These are phyloP conservation scores for Drosophila gaucha DNA, from an alignment of 2,888 invertebrate genomes.

Conservation along the genomic window DNA sequence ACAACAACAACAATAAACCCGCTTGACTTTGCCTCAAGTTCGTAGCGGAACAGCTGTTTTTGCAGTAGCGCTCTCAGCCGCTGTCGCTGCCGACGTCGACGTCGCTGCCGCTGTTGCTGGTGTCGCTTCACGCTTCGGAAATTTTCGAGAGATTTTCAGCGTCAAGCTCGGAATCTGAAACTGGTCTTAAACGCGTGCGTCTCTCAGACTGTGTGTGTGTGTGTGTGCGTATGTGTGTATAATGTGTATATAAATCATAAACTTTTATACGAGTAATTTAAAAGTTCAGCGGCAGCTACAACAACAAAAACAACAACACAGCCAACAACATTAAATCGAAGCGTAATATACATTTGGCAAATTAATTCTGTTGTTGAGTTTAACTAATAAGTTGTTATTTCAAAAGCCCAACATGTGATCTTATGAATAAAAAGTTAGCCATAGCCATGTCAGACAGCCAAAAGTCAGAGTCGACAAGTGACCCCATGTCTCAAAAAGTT, in stretches of 20 bases:
- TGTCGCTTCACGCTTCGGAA: slow-evolving; percentile 69
- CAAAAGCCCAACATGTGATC: slow-evolving; percentile 33
- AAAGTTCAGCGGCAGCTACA: slow-evolving; percentile 49
- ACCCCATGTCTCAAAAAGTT: slow-evolving; percentile 32
- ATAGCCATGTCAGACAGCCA: background rate
- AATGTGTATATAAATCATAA: slow-evolving; percentile 54
- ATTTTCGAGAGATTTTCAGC: slow-evolving; percentile 64
- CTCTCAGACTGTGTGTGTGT: slow-evolving; percentile 15
- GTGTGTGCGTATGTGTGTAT: slow-evolving; percentile 22
- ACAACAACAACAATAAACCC: slow-evolving; percentile 28
- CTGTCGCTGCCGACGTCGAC: slow-evolving; percentile 2
- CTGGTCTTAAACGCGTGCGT: slow-evolving; percentile 60
- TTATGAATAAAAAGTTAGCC: slow-evolving; percentile 18
- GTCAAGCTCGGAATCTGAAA: slow-evolving; percentile 61
- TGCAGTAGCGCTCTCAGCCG: slow-evolving; percentile 21
- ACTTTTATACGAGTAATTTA: slow-evolving; percentile 58
- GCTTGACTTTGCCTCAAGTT: slow-evolving; percentile 55
- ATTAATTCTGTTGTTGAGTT: slow-evolving; percentile 39
- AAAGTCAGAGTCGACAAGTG: slow-evolving; percentile 21
- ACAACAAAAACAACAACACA: slow-evolving; percentile 15
- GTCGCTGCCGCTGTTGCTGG: slow-evolving; percentile 1
- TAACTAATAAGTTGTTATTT: slow-evolving; percentile 63
- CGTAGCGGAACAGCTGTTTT: slow-evolving; percentile 63
- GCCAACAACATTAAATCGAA: slow-evolving; percentile 4
- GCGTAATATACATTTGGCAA: slow-evolving; percentile 46